Percentiles rank a stretch among this genome's conserved stretches.
Conservation (phyloP, 2,888 invertebrate genomes). For the Cosmia trapezina region DNA sequence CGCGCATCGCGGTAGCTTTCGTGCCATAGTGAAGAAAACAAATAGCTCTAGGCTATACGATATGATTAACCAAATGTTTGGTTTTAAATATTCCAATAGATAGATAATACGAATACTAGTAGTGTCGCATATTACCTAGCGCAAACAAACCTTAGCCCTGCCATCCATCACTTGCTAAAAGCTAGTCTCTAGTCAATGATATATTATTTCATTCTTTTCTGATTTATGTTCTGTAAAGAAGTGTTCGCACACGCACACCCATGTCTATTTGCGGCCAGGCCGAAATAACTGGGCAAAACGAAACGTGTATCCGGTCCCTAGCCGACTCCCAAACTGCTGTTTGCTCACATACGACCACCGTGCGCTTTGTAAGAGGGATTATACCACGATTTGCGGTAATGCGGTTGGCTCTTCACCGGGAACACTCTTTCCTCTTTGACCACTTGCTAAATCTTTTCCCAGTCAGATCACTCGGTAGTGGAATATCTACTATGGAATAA, state of each 20-base stretch:
- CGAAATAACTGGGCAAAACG: constrained; percentile 83
- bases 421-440: constrained; percentile 75
- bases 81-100: constrained; percentile 12
- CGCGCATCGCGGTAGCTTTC: constrained; percentile 50
- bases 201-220: constrained; percentile 77
- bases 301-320: constrained; percentile 81
- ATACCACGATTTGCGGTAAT: constrained; percentile 82
- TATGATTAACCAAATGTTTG: neutral
- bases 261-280: constrained; percentile 83
- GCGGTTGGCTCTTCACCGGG: constrained; percentile 73
- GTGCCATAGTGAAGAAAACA: constrained; percentile 44
- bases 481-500: constrained; percentile 66
- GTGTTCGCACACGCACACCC: constrained; percentile 75
- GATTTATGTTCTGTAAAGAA: constrained; percentile 80
- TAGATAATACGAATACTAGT: constrained; percentile 25
- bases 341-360: constrained; percentile 69
- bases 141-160: constrained; percentile 68
- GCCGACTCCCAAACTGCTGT: constrained; percentile 70
- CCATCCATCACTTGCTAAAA: constrained; percentile 74
- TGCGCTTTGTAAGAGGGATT: constrained; percentile 79
- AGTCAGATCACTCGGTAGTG: constrained; percentile 72
- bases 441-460: constrained; percentile 80
- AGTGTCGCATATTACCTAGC: constrained; percentile 58
- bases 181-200: constrained; percentile 73
- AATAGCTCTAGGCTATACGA: constrained; percentile 28